Evolutionary conservation across 2,797 vertebrate species (phyloP).

Genomic region (Cryptoblepharus egeriae): DNA sequence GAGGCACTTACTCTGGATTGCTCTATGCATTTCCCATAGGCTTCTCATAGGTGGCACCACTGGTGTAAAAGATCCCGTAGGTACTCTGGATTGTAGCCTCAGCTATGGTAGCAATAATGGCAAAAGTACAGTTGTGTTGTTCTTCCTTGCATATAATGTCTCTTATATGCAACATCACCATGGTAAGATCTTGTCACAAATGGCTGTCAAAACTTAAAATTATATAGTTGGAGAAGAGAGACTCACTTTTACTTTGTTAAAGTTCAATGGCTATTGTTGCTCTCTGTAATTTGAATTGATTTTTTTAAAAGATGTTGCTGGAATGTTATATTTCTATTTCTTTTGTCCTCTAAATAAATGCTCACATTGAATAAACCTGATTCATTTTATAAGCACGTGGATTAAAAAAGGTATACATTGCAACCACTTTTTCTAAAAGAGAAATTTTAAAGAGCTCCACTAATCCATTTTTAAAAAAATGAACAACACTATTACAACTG

Average conservation of each 20-base stretch:
- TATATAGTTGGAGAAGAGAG: neutral
- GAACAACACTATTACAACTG: neutral
- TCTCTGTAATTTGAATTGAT: neutral
- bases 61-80: too few relatives aligned
- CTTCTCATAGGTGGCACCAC: too few relatives aligned
- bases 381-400: neutral
- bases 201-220: slow-evolving; percentile 4
- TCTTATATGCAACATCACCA: neutral
- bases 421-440: slow-evolving; percentile 17
- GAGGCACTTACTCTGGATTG: too few relatives aligned
- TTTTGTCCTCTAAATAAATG: neutral
- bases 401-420: neutral
- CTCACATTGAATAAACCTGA: neutral
- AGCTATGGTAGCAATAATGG: neutral
- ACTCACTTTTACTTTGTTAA: neutral
- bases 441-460: neutral
- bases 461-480: too few relatives aligned
- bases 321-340: neutral
- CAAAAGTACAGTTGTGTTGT: neutral
- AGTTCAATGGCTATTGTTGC: neutral
- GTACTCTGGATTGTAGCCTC: too few relatives aligned
- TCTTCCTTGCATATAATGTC: neutral
- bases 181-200: neutral
- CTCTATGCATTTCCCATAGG: too few relatives aligned
- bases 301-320: neutral